Evolutionary conservation across 1,140 invertebrate species (phyloP), one percentile per base, ranked within the genome.

Genomic region (Trachymyrmex cornetzi): DNA sequence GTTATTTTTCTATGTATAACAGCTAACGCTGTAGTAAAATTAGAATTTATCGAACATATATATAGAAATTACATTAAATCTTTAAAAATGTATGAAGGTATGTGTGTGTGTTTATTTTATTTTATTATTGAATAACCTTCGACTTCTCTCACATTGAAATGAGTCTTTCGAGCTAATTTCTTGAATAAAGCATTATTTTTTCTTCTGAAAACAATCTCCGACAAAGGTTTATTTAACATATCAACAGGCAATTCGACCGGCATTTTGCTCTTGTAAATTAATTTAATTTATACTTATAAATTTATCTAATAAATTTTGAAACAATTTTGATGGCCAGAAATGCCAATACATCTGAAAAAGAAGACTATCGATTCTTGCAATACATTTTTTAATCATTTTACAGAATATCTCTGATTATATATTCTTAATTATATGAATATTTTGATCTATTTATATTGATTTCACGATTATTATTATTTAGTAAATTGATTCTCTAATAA

Each of bases 131-230:
- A 61, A 81, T 95, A 91, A 91, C 93, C 93, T 95, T 96, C 95
- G 0, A 96, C 84, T 94, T 96, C 96, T n/a, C 88, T 87, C 5
- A 92, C 88, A 53, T 91, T 93, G 77, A 96, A 96, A 67, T 95
- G 95, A 9, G 95, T 93, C 57, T 87, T 85, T 77, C 94, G 94
- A 0, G 91, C 90, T 30, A 94, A 53, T 89, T 93, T 92, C 38
- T 93, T 90, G n/a, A 95, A 93, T 9, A 90, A 53, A 3, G 77
- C 57, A 19, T 74, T 75, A 91, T 95, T 93, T 63, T 93, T 95
- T n/a, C 87, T 89, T 85, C 92, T 92, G 24, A 92, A 95, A 14
- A 93, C 88, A 19, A 92, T 91, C 88, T 95, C 95, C 48, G 77
- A 63, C 0, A 85, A 59, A 0, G 90, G 64, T 24, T 92, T 77